Conservation (phyloP, 2,888 invertebrate genomes). For the Scaptomyza cyrtandrae region DNA sequence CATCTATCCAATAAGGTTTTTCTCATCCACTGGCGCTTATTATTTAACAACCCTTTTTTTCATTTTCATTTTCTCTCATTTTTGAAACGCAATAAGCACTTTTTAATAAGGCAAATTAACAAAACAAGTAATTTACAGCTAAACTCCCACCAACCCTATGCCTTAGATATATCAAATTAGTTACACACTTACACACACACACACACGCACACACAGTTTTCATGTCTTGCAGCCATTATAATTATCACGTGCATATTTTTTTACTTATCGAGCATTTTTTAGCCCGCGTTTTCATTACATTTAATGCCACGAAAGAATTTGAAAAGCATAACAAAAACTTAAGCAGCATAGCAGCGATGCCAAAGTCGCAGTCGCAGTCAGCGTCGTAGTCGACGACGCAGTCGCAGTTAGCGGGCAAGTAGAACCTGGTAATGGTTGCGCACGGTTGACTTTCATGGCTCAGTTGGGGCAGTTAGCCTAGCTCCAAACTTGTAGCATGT, state of each 20-base stretch:
- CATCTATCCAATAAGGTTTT: neutral
- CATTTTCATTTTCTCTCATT: constrained; percentile 23
- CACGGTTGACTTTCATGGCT: constrained; percentile 82
- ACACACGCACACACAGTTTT: constrained; percentile 32
- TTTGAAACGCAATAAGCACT: constrained; percentile 31
- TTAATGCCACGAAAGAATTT: constrained; percentile 77
- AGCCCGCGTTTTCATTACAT: constrained; percentile 77
- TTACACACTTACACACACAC: constrained; percentile 7
- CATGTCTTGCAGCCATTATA: constrained; percentile 71
- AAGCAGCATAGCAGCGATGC: constrained; percentile 14
- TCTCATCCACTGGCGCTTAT: constrained; percentile 9
- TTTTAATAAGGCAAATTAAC: constrained; percentile 50
- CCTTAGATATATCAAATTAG: constrained; percentile 20
- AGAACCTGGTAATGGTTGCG: constrained; percentile 73
- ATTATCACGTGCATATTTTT: constrained; percentile 71
- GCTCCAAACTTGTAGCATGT: constrained; percentile 73
- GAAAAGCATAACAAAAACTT: constrained; percentile 73
- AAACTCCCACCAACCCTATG: constrained; percentile 32
- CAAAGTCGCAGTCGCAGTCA: neutral
- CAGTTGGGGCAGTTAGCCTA: constrained; percentile 77
- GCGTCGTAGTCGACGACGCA: constrained; percentile 16
- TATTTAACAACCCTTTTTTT: too few species aligned
- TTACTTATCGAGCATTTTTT: constrained; percentile 67
- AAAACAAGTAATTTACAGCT: constrained; percentile 47
- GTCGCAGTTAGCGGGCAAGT: constrained; percentile 58